A percentile compares a stretch with the other conserved stretches of the same genome.
Conservation (phyloP, 23 tunicate genomes). For the Botrylloides violaceus region DNA sequence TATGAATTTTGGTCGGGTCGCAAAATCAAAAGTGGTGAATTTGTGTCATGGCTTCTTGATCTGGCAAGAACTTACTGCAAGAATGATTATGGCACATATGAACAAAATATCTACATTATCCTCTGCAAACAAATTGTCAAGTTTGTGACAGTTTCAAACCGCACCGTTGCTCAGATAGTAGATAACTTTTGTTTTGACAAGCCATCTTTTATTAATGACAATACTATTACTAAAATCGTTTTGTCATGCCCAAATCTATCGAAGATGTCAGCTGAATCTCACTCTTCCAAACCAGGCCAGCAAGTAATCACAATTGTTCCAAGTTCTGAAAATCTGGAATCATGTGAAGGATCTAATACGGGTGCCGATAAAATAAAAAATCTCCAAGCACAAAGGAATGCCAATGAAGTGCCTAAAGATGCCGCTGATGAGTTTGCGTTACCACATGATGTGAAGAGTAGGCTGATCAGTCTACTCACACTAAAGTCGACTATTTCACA, state of each 20-base stretch:
- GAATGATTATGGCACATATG: not conserved
- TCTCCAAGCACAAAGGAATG: no score
- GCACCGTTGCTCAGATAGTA: conserved; percentile 4
- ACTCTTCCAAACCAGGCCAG: no score
- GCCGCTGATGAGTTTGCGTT: no score
- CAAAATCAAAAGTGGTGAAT: not conserved
- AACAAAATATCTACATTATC: not conserved
- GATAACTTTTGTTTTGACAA: not conserved
- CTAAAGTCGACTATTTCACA: no score
- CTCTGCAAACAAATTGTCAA: not conserved
- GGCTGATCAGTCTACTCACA: no score
- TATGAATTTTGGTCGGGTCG: not conserved
- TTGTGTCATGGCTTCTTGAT: conserved; percentile 1
- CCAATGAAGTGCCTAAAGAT: no score
- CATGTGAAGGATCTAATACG: no score
- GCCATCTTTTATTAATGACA: not conserved
- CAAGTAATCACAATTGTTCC: no score
- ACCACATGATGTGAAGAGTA: no score
- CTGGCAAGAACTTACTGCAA: not conserved
- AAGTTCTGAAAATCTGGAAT: no score
- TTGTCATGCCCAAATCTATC: not conserved
- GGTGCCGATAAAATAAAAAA: no score
- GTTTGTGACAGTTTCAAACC: not conserved
- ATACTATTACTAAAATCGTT: not conserved
- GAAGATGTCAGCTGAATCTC: not conserved